Percentiles rank a stretch among this genome's conserved stretches.
Conservation (phyloP, 2,113 vertebrate species). For the Axis porcinus region DNA sequence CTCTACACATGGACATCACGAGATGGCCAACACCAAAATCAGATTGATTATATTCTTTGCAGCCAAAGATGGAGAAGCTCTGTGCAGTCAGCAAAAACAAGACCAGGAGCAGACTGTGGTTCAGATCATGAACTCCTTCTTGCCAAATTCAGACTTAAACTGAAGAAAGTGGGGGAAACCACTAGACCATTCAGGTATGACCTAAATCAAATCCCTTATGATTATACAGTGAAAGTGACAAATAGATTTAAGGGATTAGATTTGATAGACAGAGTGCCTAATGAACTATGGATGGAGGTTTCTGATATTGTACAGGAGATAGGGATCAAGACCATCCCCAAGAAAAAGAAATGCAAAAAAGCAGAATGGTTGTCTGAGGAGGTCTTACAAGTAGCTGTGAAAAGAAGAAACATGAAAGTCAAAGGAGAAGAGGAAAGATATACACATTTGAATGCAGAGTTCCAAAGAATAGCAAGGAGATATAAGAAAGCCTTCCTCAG, state of each 20-base stretch:
- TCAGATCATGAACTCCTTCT: neutral
- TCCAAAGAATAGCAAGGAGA: neutral
- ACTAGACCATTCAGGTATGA: neutral
- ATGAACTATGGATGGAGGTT: neutral
- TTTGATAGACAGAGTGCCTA: neutral
- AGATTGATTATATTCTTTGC: neutral
- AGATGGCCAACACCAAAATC: rapidly evolving
- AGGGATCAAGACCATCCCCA: neutral
- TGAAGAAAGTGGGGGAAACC: neutral
- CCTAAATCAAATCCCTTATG: neutral
- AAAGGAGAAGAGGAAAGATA: neutral
- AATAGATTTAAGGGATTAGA: neutral
- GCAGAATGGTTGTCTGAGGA: neutral
- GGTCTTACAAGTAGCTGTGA: neutral
- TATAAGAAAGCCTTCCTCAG: too few relatives aligned
- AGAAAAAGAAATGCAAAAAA: neutral
- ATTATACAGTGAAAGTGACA: neutral
- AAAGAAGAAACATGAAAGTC: neutral
- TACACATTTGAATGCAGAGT: neutral
- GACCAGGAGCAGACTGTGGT: neutral
- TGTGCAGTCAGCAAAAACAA: neutral
- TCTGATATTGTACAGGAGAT: neutral
- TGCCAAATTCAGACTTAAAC: neutral
- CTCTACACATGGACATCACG: neutral
- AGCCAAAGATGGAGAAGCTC: neutral